A percentile compares a stretch with the other conserved stretches of the same genome.
These are phyloP conservation scores for Aplidium turbinatum DNA, from an alignment of 23 tunicate species.

Conservation along the genomic window DNA sequence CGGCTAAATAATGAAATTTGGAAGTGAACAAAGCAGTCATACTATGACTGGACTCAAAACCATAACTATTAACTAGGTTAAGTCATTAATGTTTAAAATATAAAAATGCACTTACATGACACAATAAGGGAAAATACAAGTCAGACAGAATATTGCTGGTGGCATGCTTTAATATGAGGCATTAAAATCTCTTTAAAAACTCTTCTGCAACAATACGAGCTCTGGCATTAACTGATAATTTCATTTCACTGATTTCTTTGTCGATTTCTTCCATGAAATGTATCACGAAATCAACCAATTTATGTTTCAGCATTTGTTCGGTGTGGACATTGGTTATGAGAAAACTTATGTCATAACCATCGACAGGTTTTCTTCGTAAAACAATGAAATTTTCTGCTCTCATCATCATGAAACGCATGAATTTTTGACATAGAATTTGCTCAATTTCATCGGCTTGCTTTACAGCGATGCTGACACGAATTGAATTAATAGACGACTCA, in stretches of 20 bases:
- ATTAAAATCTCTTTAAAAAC: conserved; percentile 70
- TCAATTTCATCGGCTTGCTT: conserved; percentile 99
- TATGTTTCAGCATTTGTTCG: conserved; percentile 56
- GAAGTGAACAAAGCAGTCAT: too few relatives aligned
- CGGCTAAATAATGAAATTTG: too few relatives aligned
- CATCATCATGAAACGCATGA: conserved; percentile 98
- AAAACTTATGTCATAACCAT: conserved; percentile 97
- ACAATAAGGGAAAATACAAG: too few relatives aligned
- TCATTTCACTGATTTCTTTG: conserved; percentile 98
- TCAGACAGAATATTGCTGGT: too few relatives aligned
- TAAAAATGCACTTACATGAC: too few relatives aligned
- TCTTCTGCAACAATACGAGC: conserved; percentile 98
- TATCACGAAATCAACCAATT: conserved; percentile 31
- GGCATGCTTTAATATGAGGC: too few relatives aligned
- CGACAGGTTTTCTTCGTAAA: conserved; percentile 88
- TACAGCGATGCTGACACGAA: conserved; percentile 93
- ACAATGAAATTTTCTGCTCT: conserved; percentile 94
- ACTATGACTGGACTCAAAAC: too few relatives aligned
- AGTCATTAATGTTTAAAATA: too few relatives aligned
- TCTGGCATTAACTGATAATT: conserved; percentile 93
- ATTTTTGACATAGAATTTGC: conserved; percentile 91
- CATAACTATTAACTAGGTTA: too few relatives aligned
- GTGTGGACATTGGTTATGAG: conserved; percentile 97
- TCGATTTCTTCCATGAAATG: conserved; percentile 99
- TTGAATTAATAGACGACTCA: conserved; percentile 98